Evolutionary conservation across 2,888 invertebrate species (phyloP).

Genomic region (Phrixothrix hirtus): DNA sequence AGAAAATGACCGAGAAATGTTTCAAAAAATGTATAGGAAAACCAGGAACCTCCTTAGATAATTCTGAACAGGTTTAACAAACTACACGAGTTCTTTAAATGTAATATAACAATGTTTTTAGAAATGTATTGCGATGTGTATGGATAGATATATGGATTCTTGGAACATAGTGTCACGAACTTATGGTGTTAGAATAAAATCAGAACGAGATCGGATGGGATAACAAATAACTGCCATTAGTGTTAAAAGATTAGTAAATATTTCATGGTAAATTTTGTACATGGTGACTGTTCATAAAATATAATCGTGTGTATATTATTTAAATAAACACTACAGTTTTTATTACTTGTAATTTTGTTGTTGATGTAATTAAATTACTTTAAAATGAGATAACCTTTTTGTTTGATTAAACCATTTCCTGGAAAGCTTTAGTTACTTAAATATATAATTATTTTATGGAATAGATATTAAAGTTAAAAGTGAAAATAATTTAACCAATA

Average conservation of each 20-base stretch:
- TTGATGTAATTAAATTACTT: too few species aligned
- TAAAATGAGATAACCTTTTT: too few species aligned
- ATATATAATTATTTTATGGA: too few species aligned
- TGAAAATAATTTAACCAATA: too few species aligned
- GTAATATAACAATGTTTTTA: conserved; percentile 56
- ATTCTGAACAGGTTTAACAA: conserved; percentile 72
- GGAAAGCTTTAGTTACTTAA: too few species aligned
- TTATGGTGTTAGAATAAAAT: conserved; percentile 82
- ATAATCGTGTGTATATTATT: too few species aligned
- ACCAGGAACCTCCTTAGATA: conserved; percentile 87
- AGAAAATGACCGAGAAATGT: conserved; percentile 97
- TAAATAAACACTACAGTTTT: too few species aligned
- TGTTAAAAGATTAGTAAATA: neutral
- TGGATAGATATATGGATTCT: conserved; percentile 97
- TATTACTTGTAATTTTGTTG: too few species aligned
- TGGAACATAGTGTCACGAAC: conserved; percentile 92
- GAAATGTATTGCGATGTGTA: conserved; percentile 97
- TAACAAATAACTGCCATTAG: neutral
- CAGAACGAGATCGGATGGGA: conserved; percentile 63
- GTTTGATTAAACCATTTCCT: too few species aligned
- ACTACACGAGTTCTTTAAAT: neutral
- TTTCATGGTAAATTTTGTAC: too few species aligned
- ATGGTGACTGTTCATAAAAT: too few species aligned
- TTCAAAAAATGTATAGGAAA: conserved; percentile 92
- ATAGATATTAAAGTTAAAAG: too few species aligned